Evolutionary conservation across 2,888 invertebrate species (phyloP), one percentile per base, ranked within the genome.

Genomic region (Rhogogaster chlorosoma): DNA sequence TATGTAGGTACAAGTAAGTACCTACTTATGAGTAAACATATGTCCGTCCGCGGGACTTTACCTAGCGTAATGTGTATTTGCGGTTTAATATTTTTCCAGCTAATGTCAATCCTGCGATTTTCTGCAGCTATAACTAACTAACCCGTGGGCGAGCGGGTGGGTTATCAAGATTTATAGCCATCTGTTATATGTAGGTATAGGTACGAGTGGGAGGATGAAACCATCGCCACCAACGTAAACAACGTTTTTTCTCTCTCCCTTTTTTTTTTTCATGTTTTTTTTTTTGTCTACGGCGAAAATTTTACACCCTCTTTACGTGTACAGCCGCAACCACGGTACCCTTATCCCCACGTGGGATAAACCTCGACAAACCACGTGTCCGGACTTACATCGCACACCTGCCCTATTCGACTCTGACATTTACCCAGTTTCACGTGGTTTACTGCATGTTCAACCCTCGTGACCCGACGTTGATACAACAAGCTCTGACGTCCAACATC

Each of bases 161-260:
- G 71, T 38, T 36, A 77, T 77, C 75, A 15, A 49, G 49, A 77
- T 49, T 77, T 49, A 53, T 49, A 32, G 49, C 49, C 75, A 77
- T 45, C 75, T 29, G 49, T 26, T 77, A 12, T 6, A 36, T 22
- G 26, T 38, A 38, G 22, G 71, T 38, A 73, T 73, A 42, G 42
- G n/a, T 71, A 10, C 26, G 70, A 70, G 36, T 42, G 38, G 29
- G 75, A 77, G 29, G 75, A 77, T 49, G 49, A 26, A n/a, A 32
- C 49, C 49, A 26, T 45, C 49, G 29, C 49, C 49, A 49, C 49
- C 75, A 49, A 18, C 75, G 75, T n/a, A 36, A 38, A n/a, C 42
- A 73, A 32, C 18, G 18, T 15, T 29, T 22, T 57, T 15, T 57
- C 1, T 22, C 9, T n/a, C 5, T n/a, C n/a, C n/a, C 9, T 22